Percentiles rank a stretch among this genome's conserved stretches.
Conservation (phyloP, 2,888 invertebrate species). For the Ypsolopha sequella region DNA sequence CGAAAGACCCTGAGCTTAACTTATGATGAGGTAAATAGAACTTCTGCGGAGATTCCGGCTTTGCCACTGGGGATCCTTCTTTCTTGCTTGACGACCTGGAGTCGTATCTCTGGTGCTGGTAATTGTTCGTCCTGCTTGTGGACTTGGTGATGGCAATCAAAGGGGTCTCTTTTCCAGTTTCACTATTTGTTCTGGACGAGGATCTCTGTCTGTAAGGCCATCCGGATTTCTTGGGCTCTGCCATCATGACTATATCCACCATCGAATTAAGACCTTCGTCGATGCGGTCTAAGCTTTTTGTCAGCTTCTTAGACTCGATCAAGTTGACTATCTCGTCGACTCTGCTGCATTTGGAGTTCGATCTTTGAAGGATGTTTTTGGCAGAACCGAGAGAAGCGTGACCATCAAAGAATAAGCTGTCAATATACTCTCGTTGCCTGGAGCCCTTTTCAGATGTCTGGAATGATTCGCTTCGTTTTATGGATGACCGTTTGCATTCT, state of each 20-base stretch:
- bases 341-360: conserved; percentile 46
- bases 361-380: conserved; percentile 26
- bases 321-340: conserved; percentile 66
- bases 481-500: conserved; percentile 36
- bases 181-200: conserved; percentile 48
- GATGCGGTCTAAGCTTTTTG: conserved; percentile 84
- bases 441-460: conserved; percentile 56
- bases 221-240: conserved; percentile 55
- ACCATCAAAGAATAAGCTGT: conserved; percentile 71
- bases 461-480: conserved; percentile 63
- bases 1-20: conserved; percentile 39
- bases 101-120: conserved; percentile 29
- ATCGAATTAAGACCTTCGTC: conserved; percentile 80
- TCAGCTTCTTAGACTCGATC: conserved; percentile 72
- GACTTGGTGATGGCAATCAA: conserved; percentile 44
- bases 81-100: conserved; percentile 36
- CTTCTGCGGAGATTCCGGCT: conserved; percentile 42
- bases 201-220: conserved; percentile 58
- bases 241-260: conserved; percentile 78
- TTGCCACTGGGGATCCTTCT: conserved; percentile 21
- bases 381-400: conserved; percentile 38
- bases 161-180: conserved; percentile 47
- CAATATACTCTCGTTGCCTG: conserved; percentile 64
- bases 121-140: conserved; percentile 28
- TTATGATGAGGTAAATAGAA: conserved; percentile 45